Evolutionary conservation across 2,888 invertebrate genomes (phyloP).

Genomic region (Drosophila mettleri): DNA sequence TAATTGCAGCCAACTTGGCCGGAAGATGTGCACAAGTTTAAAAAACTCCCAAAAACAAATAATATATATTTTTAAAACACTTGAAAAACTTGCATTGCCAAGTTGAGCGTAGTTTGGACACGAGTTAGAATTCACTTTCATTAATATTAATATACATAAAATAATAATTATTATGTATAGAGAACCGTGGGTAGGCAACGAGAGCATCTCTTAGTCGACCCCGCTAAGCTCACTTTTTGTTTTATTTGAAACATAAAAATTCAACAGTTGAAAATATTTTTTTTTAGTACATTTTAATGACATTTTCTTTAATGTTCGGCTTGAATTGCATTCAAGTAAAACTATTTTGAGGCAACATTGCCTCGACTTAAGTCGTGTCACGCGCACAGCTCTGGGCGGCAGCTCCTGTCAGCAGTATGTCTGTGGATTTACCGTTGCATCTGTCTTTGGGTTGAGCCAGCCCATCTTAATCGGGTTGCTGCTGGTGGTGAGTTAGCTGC

Average conservation of each 20-base stretch:
- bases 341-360: background rate
- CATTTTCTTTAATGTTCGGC: background rate
- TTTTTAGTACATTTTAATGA: background rate
- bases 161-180: no score
- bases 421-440: constrained; percentile 28
- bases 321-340: background rate
- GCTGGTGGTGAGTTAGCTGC: constrained; percentile 24
- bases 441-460: constrained; percentile 9
- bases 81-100: constrained; percentile 20
- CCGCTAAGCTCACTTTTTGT: background rate
- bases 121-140: background rate
- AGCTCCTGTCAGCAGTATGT: constrained; percentile 6
- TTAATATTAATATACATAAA: background rate
- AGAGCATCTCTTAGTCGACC: background rate
- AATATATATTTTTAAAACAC: background rate
- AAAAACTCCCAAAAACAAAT: constrained; percentile 17
- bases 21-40: constrained; percentile 35
- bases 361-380: constrained; percentile 9
- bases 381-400: constrained; percentile 5
- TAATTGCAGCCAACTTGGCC: constrained; percentile 52
- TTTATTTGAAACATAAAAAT: background rate
- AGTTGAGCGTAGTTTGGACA: background rate
- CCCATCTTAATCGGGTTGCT: constrained; percentile 7
- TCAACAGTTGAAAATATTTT: background rate
- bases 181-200: background rate